phyloP scores from a whole-genome alignment of 2,888 invertebrate species.

The Mamestra brassicae region DNA sequence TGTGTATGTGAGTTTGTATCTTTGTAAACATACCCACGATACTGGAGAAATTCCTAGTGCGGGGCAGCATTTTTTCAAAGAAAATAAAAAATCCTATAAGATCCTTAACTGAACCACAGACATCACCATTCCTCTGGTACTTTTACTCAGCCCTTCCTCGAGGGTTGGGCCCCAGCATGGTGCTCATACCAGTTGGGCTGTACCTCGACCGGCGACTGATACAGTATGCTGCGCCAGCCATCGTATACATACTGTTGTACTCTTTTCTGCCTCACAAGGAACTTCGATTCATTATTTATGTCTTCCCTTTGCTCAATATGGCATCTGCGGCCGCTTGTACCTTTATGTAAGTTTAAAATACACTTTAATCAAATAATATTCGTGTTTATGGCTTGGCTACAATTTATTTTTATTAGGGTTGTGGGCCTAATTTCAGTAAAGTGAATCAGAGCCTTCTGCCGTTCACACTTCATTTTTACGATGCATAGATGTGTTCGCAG shows the following conservation, averaged over 20 bases:
- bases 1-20: no score
- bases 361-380: not conserved
- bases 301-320: conserved; percentile 98
- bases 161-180: conserved; percentile 95
- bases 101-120: conserved; percentile 89
- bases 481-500: not conserved
- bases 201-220: conserved; percentile 94
- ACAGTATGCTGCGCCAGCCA: conserved; percentile 93
- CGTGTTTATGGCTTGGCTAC: not conserved
- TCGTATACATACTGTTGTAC: conserved; percentile 96
- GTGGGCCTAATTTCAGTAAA: no score
- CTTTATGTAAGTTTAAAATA: conserved; percentile 94
- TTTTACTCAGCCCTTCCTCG: conserved; percentile 99
- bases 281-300: conserved; percentile 98
- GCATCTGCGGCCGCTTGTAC: conserved; percentile 97
- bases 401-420: no score
- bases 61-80: no score
- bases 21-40: no score
- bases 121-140: conserved; percentile 99
- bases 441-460: no score
- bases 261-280: conserved; percentile 99
- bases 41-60: no score
- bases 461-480: not conserved
- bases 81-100: not conserved
- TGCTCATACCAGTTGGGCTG: conserved; percentile 95